Conservation (phyloP, 2,888 invertebrate genomes). For the Sminthurinus aureus region DNA sequence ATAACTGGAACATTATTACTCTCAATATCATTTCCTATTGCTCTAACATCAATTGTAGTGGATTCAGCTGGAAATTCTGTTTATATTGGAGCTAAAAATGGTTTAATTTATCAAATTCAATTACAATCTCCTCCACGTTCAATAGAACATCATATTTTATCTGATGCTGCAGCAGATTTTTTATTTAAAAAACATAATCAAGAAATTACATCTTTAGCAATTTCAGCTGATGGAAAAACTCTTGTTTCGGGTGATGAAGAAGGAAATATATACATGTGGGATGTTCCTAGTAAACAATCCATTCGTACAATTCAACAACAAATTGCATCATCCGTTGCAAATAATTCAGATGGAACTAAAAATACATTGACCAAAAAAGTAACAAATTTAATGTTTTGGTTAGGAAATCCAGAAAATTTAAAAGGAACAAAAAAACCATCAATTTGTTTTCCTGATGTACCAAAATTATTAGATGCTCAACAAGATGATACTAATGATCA, state of each 20-base stretch:
- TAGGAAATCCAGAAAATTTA: constrained; percentile 70
- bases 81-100: constrained; percentile 77
- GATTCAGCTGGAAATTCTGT: constrained; percentile 75
- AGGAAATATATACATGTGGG: constrained; percentile 80
- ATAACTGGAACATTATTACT: constrained; percentile 74
- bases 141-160: constrained; percentile 71
- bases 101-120: constrained; percentile 74
- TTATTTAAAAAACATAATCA: constrained; percentile 75
- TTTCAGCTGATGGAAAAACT: constrained; percentile 75
- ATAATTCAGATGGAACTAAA: not conserved
- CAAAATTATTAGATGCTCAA: constrained; percentile 72
- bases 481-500: constrained; percentile 65
- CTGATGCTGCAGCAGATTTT: constrained; percentile 65
- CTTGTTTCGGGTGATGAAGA: constrained; percentile 81
- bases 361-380: constrained; percentile 67
- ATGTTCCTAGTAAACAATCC: constrained; percentile 78
- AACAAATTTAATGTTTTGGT: constrained; percentile 74
- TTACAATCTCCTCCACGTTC: constrained; percentile 74
- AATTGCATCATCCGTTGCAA: not conserved
- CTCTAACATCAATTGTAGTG: constrained; percentile 74
- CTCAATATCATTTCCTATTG: constrained; percentile 76
- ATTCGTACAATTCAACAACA: constrained; percentile 68
- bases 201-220: constrained; percentile 74
- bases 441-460: constrained; percentile 64
- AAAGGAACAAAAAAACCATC: constrained; percentile 62